Evolutionary conservation across 2,113 vertebrate genomes (phyloP).

Genomic region (Amblyopsis rosae): DNA sequence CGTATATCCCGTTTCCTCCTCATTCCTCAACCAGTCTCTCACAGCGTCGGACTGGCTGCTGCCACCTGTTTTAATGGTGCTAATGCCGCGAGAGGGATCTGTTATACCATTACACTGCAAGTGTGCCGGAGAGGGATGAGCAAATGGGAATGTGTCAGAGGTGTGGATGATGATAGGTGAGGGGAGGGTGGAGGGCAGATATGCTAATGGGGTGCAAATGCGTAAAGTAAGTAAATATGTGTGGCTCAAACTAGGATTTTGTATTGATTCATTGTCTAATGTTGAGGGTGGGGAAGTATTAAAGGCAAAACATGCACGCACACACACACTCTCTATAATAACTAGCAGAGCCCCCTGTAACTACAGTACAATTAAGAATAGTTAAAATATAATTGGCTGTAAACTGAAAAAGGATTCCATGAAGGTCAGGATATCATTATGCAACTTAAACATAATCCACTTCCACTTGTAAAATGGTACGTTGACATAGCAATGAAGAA

Average conservation of each 20-base stretch:
- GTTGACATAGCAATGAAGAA: too few relatives aligned
- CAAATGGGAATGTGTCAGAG: constrained; percentile 56
- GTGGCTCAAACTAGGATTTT: too few relatives aligned
- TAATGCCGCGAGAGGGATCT: constrained; percentile 47
- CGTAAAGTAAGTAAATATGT: not conserved
- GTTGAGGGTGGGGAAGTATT: too few relatives aligned
- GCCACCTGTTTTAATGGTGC: constrained; percentile 48
- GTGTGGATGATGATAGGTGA: constrained; percentile 49
- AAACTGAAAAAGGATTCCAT: constrained; percentile 56
- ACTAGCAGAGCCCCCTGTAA: constrained; percentile 5
- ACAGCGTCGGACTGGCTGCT: constrained; percentile 18
- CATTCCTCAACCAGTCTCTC: not conserved
- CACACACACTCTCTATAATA: constrained; percentile 2
- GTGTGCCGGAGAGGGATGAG: constrained; percentile 46
- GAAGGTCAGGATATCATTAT: constrained; percentile 58
- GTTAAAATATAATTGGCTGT: constrained; percentile 53
- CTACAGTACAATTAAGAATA: constrained; percentile 53
- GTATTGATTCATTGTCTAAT: too few relatives aligned
- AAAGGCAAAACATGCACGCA: not conserved
- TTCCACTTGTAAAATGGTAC: not conserved
- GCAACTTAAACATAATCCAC: constrained; percentile 58
- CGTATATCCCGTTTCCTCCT: not conserved
- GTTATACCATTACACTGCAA: constrained; percentile 51
- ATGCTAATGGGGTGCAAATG: constrained; percentile 56
- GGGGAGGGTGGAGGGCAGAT: constrained; percentile 13